Percentiles rank a stretch among this genome's conserved stretches.
These are phyloP conservation scores for Pyrochroa serraticornis DNA, from an alignment of 2,888 invertebrate genomes.

Conservation along the genomic window DNA sequence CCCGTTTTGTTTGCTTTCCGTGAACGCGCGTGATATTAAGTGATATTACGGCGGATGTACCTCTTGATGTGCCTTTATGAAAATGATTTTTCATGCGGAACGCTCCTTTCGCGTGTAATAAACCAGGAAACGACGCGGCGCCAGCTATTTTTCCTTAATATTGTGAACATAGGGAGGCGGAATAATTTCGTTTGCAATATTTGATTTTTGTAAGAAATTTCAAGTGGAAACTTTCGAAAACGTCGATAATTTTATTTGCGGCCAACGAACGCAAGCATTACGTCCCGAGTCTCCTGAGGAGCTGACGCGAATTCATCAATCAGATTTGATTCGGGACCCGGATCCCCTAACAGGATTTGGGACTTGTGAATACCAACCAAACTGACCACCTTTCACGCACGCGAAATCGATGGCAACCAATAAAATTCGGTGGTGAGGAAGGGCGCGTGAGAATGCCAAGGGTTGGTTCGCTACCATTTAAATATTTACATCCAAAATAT, in stretches of 20 bases:
- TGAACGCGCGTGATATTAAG: neutral
- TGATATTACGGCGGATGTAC: neutral
- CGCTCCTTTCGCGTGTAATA: slow-evolving; percentile 15
- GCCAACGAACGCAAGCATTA: slow-evolving; percentile 12
- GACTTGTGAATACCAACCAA: slow-evolving; percentile 29
- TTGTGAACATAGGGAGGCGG: slow-evolving; percentile 15
- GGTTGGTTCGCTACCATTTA: neutral
- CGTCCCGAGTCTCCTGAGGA: slow-evolving; percentile 16
- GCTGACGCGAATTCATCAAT: slow-evolving; percentile 30
- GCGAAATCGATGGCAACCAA: slow-evolving; percentile 1
- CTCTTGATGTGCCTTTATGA: slow-evolving; percentile 1
- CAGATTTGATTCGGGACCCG: slow-evolving; percentile 28
- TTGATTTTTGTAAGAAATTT: slow-evolving; percentile 24
- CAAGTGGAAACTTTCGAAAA: slow-evolving; percentile 25
- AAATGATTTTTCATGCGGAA: slow-evolving; percentile 5
- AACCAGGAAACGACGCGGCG: slow-evolving; percentile 12
- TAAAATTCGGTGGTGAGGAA: neutral
- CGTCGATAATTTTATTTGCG: slow-evolving; percentile 28
- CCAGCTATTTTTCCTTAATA: slow-evolving; percentile 11
- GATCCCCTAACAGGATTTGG: slow-evolving; percentile 29
- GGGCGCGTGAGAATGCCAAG: neutral
- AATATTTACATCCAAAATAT: slow-evolving; percentile 5
- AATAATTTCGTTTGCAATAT: slow-evolving; percentile 23
- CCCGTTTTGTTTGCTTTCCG: neutral
- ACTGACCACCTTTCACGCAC: slow-evolving; percentile 26